These are phyloP conservation scores for Tapirus indicus DNA, from an alignment of 2,797 vertebrate species.

Conservation along the genomic window DNA sequence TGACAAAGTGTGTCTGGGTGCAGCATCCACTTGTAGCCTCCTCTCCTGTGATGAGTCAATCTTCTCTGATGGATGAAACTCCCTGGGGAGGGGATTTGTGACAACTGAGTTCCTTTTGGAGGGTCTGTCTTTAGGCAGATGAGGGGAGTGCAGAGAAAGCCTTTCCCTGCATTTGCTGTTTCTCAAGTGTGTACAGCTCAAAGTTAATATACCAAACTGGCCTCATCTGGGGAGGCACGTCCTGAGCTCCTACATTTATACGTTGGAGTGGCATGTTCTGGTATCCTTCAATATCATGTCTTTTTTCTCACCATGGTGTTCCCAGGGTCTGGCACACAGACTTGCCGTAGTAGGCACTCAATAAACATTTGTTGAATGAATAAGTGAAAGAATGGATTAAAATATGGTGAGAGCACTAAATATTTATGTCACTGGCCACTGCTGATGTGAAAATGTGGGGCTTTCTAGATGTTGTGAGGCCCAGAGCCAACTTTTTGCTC, in stretches of 20 bases:
- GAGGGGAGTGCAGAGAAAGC: neutral
- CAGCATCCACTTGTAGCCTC: neutral
- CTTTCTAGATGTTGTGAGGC: neutral
- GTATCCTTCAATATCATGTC: neutral
- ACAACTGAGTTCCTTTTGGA: neutral
- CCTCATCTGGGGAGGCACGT: neutral
- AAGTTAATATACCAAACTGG: neutral
- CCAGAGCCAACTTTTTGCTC: too few relatives aligned
- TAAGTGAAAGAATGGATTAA: neutral
- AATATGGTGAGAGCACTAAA: too few relatives aligned
- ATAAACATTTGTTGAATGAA: neutral
- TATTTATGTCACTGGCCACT: neutral
- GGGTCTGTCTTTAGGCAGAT: neutral
- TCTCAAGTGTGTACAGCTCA: neutral
- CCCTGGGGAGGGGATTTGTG: neutral
- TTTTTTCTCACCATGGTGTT: neutral
- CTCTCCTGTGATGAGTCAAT: neutral
- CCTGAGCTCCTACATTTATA: accelerated
- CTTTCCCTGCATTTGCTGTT: neutral
- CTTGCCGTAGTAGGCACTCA: neutral
- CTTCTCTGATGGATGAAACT: neutral
- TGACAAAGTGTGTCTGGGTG: accelerated
- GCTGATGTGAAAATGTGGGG: neutral
- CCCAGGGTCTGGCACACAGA: too few relatives aligned
- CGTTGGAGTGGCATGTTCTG: accelerated